Conservation (phyloP, 2,888 invertebrate genomes). For the Tanypteryx hageni region DNA sequence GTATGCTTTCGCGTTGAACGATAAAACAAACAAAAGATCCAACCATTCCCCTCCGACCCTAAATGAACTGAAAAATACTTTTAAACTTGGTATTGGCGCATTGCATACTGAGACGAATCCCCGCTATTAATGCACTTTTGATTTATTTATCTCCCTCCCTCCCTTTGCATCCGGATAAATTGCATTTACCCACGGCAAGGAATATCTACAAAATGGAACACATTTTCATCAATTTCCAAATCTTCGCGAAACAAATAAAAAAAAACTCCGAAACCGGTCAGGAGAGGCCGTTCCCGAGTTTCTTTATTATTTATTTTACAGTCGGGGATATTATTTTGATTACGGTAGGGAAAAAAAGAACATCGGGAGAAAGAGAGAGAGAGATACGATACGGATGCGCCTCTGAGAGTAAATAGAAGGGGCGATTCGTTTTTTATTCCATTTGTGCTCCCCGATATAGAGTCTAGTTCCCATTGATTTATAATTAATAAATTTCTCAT, state of each 20-base stretch:
- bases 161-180: conserved; percentile 15
- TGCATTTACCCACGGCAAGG: neutral
- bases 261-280: conserved; percentile 14
- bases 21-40: too few species aligned
- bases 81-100: neutral
- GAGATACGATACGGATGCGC: neutral
- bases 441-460: neutral
- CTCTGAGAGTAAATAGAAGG: conserved; percentile 8
- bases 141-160: conserved; percentile 34
- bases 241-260: conserved; percentile 5
- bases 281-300: neutral
- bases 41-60: too few species aligned
- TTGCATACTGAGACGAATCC: too few species aligned
- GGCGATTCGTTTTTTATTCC: conserved; percentile 10
- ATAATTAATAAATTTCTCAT: conserved; percentile 12
- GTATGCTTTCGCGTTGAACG: too few species aligned
- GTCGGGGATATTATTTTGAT: conserved; percentile 43
- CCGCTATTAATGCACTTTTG: conserved; percentile 23
- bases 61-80: neutral
- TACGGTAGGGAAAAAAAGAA: conserved; percentile 25
- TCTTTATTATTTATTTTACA: conserved; percentile 10
- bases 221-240: conserved; percentile 38
- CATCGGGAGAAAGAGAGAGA: neutral
- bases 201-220: conserved; percentile 49
- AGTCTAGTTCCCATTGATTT: neutral